Evolutionary conservation across 2,113 vertebrate species (phyloP).

Genomic region (Hippocampus guttulatus): DNA sequence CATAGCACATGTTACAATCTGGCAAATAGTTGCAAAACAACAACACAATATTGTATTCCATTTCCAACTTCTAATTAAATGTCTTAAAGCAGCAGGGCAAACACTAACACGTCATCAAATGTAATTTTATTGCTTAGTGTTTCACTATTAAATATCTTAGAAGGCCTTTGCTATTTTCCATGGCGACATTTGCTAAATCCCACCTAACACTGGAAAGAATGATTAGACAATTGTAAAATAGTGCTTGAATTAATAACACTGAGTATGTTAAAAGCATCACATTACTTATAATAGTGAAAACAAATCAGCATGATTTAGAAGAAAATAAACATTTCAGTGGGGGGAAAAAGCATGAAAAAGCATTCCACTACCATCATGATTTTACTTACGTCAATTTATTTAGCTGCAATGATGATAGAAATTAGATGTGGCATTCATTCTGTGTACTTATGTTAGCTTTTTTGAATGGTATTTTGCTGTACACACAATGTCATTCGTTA

Average conservation of each 20-base stretch:
- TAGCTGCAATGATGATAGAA: neutral
- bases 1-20: constrained; percentile 11
- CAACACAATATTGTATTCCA: neutral
- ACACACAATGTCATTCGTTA: constrained; percentile 7
- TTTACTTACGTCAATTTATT: neutral
- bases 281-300: neutral
- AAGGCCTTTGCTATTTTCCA: constrained; percentile 19
- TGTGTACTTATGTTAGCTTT: constrained; percentile 2
- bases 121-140: constrained; percentile 22
- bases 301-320: neutral
- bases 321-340: neutral
- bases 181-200: constrained; percentile 9
- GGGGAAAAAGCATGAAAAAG: neutral
- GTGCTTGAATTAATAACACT: constrained; percentile 8
- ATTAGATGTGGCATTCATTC: constrained; percentile 6
- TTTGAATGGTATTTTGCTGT: constrained; percentile 7
- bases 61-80: constrained; percentile 15
- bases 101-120: constrained; percentile 20
- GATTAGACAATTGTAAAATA: constrained; percentile 3
- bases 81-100: constrained; percentile 21
- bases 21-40: constrained; percentile 7
- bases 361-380: neutral
- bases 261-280: constrained; percentile 7
- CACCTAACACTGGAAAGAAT: neutral
- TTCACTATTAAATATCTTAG: constrained; percentile 15